Evolutionary conservation across 2,888 invertebrate genomes (phyloP).

Genomic region (Limnephilus marmoratus): DNA sequence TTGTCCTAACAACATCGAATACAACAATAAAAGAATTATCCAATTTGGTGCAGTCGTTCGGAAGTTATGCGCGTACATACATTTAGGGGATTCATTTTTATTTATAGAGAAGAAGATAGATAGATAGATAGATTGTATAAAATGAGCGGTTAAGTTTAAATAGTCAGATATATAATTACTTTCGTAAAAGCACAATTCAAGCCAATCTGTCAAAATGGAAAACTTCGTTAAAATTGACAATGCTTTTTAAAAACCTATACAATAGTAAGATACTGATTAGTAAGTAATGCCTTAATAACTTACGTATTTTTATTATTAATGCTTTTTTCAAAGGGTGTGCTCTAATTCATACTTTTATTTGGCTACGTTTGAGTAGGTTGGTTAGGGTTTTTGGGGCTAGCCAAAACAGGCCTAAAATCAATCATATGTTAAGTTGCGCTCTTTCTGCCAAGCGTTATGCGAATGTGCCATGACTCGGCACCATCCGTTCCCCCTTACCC

Average conservation of each 20-base stretch:
- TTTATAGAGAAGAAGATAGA: too few relatives aligned
- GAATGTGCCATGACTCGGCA: conserved; percentile 27
- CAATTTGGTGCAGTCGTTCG: too few relatives aligned
- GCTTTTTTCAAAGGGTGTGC: background rate
- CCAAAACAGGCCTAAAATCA: background rate
- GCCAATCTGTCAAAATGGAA: background rate
- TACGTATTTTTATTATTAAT: background rate
- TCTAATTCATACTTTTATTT: background rate
- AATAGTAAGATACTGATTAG: background rate
- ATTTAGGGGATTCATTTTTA: too few relatives aligned
- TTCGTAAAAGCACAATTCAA: background rate
- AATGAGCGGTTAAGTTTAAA: background rate
- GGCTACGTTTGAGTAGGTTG: background rate
- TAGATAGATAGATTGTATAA: too few relatives aligned
- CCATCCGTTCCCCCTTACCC: background rate
- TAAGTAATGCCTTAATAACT: background rate
- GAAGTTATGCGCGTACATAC: too few relatives aligned
- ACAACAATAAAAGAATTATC: too few relatives aligned
- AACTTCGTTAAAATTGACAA: background rate
- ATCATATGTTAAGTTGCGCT: background rate
- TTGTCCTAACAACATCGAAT: too few relatives aligned
- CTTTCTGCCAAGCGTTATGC: background rate
- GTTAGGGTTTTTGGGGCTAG: background rate
- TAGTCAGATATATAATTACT: background rate
- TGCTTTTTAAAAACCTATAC: background rate